Percentiles rank a stretch among this genome's conserved stretches.
Conservation (phyloP, 2,113 vertebrate species). For the Tichodroma muraria region DNA sequence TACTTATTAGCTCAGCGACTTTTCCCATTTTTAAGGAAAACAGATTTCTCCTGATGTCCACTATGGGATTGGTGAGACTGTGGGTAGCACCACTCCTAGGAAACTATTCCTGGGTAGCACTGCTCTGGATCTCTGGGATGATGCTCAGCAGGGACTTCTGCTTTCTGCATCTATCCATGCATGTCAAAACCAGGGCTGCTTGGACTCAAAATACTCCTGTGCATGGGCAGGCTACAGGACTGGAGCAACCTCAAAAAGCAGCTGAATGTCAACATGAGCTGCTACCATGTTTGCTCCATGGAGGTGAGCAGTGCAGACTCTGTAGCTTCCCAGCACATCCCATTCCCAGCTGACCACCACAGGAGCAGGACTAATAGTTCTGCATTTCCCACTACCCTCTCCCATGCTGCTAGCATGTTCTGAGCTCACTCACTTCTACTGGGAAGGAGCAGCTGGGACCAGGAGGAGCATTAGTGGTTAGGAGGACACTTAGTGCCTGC, state of each 20-base stretch:
- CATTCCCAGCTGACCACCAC: rapidly evolving
- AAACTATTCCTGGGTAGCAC: background rate
- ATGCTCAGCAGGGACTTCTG: background rate
- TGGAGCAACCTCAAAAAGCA: background rate
- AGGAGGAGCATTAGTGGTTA: background rate
- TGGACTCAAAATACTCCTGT: background rate
- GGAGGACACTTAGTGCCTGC: background rate
- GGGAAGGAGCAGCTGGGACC: background rate
- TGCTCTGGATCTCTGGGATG: rapidly evolving
- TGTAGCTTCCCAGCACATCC: background rate
- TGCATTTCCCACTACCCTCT: background rate
- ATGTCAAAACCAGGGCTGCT: background rate
- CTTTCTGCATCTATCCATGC: background rate
- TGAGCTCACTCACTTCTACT: background rate
- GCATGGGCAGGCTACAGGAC: background rate
- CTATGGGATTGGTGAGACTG: rapidly evolving
- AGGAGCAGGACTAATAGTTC: background rate
- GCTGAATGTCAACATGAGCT: background rate
- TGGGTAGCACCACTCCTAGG: rapidly evolving
- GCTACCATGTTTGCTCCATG: rapidly evolving
- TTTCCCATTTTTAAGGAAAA: background rate
- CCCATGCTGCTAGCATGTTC: background rate
- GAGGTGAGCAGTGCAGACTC: too few species aligned
- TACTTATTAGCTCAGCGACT: background rate
- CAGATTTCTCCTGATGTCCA: background rate